phyloP scores from a whole-genome alignment of 1,140 invertebrate species.

The Drosophila elegans region DNA sequence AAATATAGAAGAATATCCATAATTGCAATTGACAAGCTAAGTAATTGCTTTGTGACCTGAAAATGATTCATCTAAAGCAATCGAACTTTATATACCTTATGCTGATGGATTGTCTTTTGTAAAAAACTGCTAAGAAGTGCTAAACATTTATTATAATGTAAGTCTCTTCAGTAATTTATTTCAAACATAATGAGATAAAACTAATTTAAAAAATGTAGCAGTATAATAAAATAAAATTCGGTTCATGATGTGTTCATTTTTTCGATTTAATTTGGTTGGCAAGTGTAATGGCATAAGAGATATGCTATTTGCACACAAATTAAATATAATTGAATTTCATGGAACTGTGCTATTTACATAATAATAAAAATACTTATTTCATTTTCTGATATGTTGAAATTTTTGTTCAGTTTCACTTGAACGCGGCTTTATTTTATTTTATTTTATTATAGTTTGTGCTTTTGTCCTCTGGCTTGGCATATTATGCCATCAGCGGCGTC shows the following conservation, averaged over 20 bases:
- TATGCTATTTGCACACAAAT: slow-evolving; percentile 17
- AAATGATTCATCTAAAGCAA: neutral
- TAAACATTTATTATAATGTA: slow-evolving; percentile 21
- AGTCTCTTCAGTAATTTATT: slow-evolving; percentile 18
- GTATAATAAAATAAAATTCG: too few species aligned
- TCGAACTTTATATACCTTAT: slow-evolving; percentile 1
- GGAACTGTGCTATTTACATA: slow-evolving; percentile 40
- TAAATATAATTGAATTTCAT: slow-evolving; percentile 43
- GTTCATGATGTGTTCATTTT: too few species aligned
- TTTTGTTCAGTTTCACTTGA: slow-evolving; percentile 21
- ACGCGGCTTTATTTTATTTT: slow-evolving; percentile 17
- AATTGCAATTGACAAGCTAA: slow-evolving; percentile 23
- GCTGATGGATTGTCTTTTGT: neutral
- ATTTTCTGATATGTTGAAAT: slow-evolving; percentile 30
- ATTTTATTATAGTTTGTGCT: neutral
- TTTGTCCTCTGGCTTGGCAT: slow-evolving; percentile 30
- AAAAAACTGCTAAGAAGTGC: neutral
- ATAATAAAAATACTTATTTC: slow-evolving; percentile 37
- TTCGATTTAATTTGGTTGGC: too few species aligned
- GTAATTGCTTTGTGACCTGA: slow-evolving; percentile 27
- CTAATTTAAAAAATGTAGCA: too few species aligned
- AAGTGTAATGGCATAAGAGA: neutral
- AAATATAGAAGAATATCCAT: slow-evolving; percentile 13
- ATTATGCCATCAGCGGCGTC: slow-evolving; percentile 23
- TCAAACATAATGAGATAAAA: slow-evolving; percentile 24